These are phyloP conservation scores for Stichopus chloronotus DNA, from an alignment of 35 echinoderm and acorn worm genomes.

Conservation along the genomic window DNA sequence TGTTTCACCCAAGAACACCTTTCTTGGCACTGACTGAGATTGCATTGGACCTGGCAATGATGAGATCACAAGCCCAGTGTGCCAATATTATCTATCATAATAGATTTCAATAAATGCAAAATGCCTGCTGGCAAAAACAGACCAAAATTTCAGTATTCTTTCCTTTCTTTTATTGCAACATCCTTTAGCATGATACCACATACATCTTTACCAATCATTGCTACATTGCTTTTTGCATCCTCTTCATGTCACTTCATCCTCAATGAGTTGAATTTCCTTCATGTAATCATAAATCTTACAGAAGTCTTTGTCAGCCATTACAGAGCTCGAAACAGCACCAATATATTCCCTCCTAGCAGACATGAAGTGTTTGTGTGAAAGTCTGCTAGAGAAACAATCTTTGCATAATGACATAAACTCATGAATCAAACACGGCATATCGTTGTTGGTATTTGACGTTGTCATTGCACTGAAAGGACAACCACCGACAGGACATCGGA, in stretches of 20 bases:
- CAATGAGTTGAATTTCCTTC: not conserved
- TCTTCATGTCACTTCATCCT: not conserved
- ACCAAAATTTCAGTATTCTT: too few species aligned
- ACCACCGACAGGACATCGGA: not conserved
- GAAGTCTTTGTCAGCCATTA: not conserved
- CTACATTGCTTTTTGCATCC: too few species aligned
- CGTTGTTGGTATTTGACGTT: not conserved
- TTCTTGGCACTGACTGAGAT: too few species aligned
- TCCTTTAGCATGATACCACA: not conserved
- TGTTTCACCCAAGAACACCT: too few species aligned
- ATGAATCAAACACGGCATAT: not conserved
- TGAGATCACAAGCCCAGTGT: too few species aligned
- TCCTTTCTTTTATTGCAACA: not conserved
- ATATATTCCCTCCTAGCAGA: slow-evolving; percentile 9
- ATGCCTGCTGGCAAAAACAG: too few species aligned
- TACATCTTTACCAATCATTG: too few species aligned
- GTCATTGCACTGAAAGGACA: not conserved
- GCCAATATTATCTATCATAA: too few species aligned
- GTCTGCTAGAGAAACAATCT: not conserved
- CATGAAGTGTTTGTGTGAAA: not conserved
- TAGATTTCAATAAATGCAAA: too few species aligned
- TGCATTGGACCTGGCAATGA: too few species aligned
- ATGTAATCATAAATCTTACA: not conserved
- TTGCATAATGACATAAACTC: not conserved
- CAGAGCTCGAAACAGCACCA: not conserved